These are phyloP conservation scores for Nomada ruficornis DNA, from an alignment of 2,888 invertebrate species.

Conservation along the genomic window DNA sequence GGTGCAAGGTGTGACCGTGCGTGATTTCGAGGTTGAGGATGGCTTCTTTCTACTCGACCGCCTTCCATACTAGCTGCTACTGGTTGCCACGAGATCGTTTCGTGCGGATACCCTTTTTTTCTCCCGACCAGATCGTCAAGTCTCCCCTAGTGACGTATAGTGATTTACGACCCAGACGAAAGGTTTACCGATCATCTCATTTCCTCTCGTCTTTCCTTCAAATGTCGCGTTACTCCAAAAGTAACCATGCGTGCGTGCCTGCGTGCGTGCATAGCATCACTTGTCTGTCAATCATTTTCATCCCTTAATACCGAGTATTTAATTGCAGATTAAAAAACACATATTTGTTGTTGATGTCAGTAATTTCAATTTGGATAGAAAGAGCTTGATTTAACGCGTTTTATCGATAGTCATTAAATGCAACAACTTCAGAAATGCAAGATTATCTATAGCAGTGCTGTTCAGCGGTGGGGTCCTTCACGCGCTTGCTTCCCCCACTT, in stretches of 20 bases:
- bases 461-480: no score
- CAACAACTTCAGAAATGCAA: no score
- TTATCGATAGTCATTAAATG: not conserved
- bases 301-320: not conserved
- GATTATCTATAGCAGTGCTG: no score
- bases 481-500: no score
- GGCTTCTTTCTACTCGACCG: conserved; percentile 39
- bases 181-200: not conserved
- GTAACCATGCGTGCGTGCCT: not conserved
- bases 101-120: conserved; percentile 20
- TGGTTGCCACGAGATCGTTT: conserved; percentile 34
- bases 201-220: not conserved
- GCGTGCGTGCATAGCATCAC: not conserved
- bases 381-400: not conserved
- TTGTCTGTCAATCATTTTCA: conserved; percentile 17
- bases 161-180: conserved; percentile 23
- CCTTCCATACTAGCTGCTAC: conserved; percentile 51
- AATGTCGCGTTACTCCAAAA: conserved; percentile 3
- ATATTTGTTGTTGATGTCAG: not conserved
- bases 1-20: conserved; percentile 26
- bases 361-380: not conserved
- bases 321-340: not conserved
- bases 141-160: not conserved
- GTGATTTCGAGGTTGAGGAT: conserved; percentile 45
- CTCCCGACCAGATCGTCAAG: conserved; percentile 4